Conservation (phyloP, 2,113 vertebrate genomes). For the Pomatorhinus ruficollis region DNA sequence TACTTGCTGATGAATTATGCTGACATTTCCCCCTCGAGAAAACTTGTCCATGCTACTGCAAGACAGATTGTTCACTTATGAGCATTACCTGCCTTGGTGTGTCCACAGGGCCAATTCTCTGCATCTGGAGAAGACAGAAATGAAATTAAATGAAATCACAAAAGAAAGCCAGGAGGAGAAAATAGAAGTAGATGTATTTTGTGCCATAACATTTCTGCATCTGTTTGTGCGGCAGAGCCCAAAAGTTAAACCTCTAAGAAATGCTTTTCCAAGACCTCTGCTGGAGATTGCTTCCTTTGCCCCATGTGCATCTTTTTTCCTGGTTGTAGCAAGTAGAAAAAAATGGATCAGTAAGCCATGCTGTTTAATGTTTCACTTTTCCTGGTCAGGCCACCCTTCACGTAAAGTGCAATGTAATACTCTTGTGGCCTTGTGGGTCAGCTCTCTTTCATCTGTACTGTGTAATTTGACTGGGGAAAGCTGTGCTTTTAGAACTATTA, state of each 20-base stretch:
- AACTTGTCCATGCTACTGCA: neutral
- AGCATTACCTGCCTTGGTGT: neutral
- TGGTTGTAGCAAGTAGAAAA: neutral
- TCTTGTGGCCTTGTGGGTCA: neutral
- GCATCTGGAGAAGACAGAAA: neutral
- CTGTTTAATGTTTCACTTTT: neutral
- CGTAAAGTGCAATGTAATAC: neutral
- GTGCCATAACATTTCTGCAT: neutral
- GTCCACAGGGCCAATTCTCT: neutral
- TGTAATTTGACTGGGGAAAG: constrained; percentile 24
- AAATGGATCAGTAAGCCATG: neutral
- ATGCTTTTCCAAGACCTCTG: neutral
- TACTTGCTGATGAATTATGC: neutral
- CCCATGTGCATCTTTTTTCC: neutral
- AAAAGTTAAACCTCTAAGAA: neutral
- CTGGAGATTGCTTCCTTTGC: neutral
- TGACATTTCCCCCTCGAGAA: neutral
- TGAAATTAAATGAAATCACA: neutral
- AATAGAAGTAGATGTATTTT: neutral
- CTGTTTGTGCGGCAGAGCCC: neutral
- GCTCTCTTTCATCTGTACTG: neutral
- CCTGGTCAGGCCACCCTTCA: neutral
- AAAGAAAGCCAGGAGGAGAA: neutral
- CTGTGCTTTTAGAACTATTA: neutral
- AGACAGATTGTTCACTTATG: neutral